Percentiles rank a stretch among this genome's conserved stretches.
Evolutionary conservation across 2,113 vertebrate species (phyloP).

Genomic region (Gasterosteus nipponicus): DNA sequence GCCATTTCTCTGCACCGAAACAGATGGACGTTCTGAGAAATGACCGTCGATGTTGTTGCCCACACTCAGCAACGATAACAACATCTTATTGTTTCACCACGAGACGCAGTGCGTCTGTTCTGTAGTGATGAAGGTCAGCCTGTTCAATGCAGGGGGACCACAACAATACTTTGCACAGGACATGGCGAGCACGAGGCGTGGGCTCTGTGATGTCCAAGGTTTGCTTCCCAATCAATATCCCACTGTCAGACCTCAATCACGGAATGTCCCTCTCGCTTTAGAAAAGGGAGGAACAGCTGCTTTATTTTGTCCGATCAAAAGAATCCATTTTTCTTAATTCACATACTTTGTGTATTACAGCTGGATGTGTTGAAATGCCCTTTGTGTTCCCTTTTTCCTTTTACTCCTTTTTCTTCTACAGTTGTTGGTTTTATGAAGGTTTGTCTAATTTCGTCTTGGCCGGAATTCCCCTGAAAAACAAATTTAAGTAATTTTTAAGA

Average conservation of each 20-base stretch:
- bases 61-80: slow-evolving; percentile 7
- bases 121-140: slow-evolving; percentile 54
- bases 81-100: slow-evolving; percentile 32
- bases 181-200: slow-evolving; percentile 30
- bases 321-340: background rate
- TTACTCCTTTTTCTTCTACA: background rate
- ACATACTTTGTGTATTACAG: background rate
- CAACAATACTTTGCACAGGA: slow-evolving; percentile 32
- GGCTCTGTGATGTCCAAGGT: slow-evolving; percentile 52
- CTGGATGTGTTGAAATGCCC: background rate
- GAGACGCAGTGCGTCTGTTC: slow-evolving; percentile 9
- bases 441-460: slow-evolving; percentile 1
- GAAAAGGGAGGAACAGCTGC: slow-evolving; percentile 25
- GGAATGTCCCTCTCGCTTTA: slow-evolving; percentile 33
- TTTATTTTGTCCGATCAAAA: slow-evolving; percentile 6
- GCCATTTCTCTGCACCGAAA: slow-evolving; percentile 4
- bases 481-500: slow-evolving; percentile 1
- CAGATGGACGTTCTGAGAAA: slow-evolving; percentile 3
- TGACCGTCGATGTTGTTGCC: background rate
- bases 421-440: background rate
- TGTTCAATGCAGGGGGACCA: slow-evolving; percentile 17
- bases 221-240: slow-evolving; percentile 66
- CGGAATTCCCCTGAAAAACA: slow-evolving; percentile 12
- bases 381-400: background rate
- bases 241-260: slow-evolving; percentile 53